Percentiles rank a stretch among this genome's conserved stretches.
Conservation (phyloP, 2,113 vertebrate genomes). For the Pedionomus torquatus region DNA sequence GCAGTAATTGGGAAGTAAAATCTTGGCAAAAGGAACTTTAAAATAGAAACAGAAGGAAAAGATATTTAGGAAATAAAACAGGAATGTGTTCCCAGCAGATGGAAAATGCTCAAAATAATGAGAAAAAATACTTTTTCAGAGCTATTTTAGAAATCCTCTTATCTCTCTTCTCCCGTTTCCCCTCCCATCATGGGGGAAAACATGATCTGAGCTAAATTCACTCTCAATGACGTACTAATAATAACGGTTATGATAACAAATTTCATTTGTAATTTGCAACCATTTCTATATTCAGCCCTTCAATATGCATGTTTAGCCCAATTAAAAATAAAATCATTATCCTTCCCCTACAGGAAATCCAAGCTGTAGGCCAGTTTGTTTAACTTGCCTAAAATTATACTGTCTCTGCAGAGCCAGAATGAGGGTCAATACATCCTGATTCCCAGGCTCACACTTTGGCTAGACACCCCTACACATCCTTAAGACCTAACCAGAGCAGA, state of each 20-base stretch:
- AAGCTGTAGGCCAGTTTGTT: conserved; percentile 5
- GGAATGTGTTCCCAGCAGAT: conserved; percentile 44
- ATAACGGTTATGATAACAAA: conserved; percentile 15
- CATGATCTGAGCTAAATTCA: conserved; percentile 41
- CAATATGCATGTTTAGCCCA: not conserved
- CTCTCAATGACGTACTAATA: conserved; percentile 11
- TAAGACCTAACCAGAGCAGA: not conserved
- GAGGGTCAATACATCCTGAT: not conserved
- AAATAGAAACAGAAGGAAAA: conserved; percentile 55
- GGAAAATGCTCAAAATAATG: conserved; percentile 29
- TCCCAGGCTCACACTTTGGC: not conserved
- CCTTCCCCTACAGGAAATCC: conserved; percentile 11
- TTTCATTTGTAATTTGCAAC: conserved; percentile 10
- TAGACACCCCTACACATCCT: not conserved
- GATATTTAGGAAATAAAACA: conserved; percentile 40
- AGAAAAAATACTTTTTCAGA: not conserved
- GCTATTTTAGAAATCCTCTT: conserved; percentile 17
- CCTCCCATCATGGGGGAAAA: not conserved
- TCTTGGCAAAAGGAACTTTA: conserved; percentile 17
- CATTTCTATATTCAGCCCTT: not conserved
- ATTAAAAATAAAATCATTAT: conserved; percentile 51
- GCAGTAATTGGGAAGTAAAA: not conserved
- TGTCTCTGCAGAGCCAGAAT: not conserved
- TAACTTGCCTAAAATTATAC: not conserved
- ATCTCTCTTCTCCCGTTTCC: not conserved